Evolutionary conservation across 2,797 vertebrate species (phyloP).

Genomic region (Leptoclinus maculatus): DNA sequence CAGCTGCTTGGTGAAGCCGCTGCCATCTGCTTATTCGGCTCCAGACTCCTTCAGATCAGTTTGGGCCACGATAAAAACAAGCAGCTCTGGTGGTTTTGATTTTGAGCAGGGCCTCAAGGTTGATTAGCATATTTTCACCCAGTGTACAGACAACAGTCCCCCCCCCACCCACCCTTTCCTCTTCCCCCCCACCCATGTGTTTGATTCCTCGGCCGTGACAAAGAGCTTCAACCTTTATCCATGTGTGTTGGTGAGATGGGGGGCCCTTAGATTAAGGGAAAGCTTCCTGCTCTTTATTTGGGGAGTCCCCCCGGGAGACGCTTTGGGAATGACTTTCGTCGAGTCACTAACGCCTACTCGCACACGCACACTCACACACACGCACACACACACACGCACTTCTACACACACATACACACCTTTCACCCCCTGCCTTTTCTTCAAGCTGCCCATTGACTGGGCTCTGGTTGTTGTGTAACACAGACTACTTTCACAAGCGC

Average conservation of each 20-base stretch:
- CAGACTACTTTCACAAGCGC: slow-evolving; percentile 10
- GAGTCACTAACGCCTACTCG: slow-evolving; percentile 69
- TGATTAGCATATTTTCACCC: slow-evolving; percentile 80
- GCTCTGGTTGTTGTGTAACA: slow-evolving; percentile 61
- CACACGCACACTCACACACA: slow-evolving; percentile 38
- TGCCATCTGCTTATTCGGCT: slow-evolving; percentile 73
- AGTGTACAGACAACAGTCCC: slow-evolving; percentile 68
- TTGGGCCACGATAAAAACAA: slow-evolving; percentile 63
- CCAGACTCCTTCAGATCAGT: slow-evolving; percentile 69
- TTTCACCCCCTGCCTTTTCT: slow-evolving; percentile 50
- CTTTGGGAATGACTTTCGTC: slow-evolving; percentile 79
- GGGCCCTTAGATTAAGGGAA: slow-evolving; percentile 87
- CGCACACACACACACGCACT: slow-evolving; percentile 41
- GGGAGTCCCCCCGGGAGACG: slow-evolving; percentile 76
- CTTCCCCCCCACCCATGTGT: slow-evolving; percentile 69
- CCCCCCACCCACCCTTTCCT: slow-evolving; percentile 28
- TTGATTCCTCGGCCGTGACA: slow-evolving; percentile 87
- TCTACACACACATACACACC: slow-evolving; percentile 42
- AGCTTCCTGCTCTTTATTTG: slow-evolving; percentile 88
- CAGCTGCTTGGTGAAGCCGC: slow-evolving; percentile 59
- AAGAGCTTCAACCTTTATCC: slow-evolving; percentile 85
- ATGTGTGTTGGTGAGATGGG: slow-evolving; percentile 77
- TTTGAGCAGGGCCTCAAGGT: slow-evolving; percentile 69
- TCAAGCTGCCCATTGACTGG: slow-evolving; percentile 53
- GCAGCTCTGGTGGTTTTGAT: slow-evolving; percentile 62